A percentile compares a stretch with the other conserved stretches of the same genome.
Evolutionary conservation across 2,888 invertebrate species (phyloP).

Genomic region (Omphaloscelis lunosa): DNA sequence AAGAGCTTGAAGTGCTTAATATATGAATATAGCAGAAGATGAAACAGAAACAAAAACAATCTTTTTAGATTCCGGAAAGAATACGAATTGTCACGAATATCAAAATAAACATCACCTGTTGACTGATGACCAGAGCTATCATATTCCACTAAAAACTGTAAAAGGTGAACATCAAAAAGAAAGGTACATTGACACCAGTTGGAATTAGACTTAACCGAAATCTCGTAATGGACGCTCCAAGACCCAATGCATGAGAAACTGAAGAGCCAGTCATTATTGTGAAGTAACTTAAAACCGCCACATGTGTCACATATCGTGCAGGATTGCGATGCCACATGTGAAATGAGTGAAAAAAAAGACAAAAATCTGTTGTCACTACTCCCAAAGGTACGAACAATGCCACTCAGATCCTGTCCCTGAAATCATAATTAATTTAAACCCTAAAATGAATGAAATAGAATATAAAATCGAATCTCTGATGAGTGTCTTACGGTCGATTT

Average conservation of each 20-base stretch:
- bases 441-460: conserved; percentile 71
- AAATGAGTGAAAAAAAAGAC: conserved; percentile 86
- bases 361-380: conserved; percentile 90
- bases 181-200: conserved; percentile 81
- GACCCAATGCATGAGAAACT: conserved; percentile 84
- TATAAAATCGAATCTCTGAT: conserved; percentile 68
- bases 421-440: conserved; percentile 74
- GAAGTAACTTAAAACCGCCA: conserved; percentile 89
- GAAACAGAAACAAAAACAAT: conserved; percentile 1
- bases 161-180: conserved; percentile 85
- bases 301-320: conserved; percentile 90
- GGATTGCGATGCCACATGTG: conserved; percentile 91
- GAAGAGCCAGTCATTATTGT: conserved; percentile 88
- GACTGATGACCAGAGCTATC: conserved; percentile 76
- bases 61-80: conserved; percentile 20
- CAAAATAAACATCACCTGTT: conserved; percentile 81
- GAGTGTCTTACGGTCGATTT: conserved; percentile 83
- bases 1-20: neutral
- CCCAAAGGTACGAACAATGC: conserved; percentile 89
- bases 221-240: conserved; percentile 81
- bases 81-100: conserved; percentile 57
- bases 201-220: conserved; percentile 73
- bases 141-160: conserved; percentile 79
- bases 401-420: conserved; percentile 73
- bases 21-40: neutral